Evolutionary conservation across 2,888 invertebrate genomes (phyloP).

Genomic region (Limulus polyphemus): DNA sequence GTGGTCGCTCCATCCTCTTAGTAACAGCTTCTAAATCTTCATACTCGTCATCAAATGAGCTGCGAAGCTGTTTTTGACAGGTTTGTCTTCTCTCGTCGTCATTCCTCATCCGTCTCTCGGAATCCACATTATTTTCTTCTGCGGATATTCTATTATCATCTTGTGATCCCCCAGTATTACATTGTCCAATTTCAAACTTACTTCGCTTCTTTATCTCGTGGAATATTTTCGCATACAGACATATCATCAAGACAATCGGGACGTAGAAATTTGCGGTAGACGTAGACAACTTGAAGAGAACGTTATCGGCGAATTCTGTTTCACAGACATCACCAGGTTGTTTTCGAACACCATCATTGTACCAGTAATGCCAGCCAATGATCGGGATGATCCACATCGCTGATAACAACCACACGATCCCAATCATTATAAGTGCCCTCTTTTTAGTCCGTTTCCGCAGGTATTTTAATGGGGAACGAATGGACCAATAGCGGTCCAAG

Average conservation of each 20-base stretch:
- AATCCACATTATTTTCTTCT: too few species aligned
- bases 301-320: constrained; percentile 42
- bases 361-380: constrained; percentile 26
- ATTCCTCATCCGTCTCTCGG: too few species aligned
- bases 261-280: constrained; percentile 44
- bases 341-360: constrained; percentile 21
- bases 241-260: constrained; percentile 41
- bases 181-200: constrained; percentile 26
- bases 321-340: constrained; percentile 38
- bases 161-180: background rate
- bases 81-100: too few species aligned
- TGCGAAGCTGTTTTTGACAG: too few species aligned
- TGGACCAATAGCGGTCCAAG: constrained; percentile 43
- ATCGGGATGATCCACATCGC: constrained; percentile 42
- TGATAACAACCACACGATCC: constrained; percentile 41
- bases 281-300: constrained; percentile 40
- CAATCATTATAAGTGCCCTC: constrained; percentile 41
- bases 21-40: too few species aligned
- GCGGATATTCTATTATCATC: too few species aligned
- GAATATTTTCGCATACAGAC: constrained; percentile 41
- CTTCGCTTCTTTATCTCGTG: constrained; percentile 40
- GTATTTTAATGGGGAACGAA: constrained; percentile 42
- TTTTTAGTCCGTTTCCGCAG: constrained; percentile 40
- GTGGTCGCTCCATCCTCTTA: too few species aligned
- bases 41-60: too few species aligned